Conservation (phyloP, 2,888 invertebrate genomes). For the Asteroscopus sphinx region DNA sequence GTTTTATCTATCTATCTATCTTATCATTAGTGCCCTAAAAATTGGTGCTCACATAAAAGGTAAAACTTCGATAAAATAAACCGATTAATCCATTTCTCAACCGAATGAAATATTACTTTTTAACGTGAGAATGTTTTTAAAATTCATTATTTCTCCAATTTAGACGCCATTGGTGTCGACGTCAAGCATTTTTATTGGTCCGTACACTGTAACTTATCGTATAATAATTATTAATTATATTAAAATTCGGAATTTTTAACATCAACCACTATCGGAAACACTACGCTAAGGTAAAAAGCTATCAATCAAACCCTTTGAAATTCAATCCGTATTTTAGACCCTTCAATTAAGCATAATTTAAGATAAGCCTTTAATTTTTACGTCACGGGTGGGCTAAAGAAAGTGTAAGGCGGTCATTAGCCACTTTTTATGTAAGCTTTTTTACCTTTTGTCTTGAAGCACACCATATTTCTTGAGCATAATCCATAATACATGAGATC, state of each 20-base stretch:
- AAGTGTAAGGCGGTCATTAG: slow-evolving; percentile 86
- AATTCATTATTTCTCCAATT: slow-evolving; percentile 21
- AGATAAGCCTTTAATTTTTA: slow-evolving; percentile 88
- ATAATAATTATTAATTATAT: slow-evolving; percentile 69
- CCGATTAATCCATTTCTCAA: too few species aligned
- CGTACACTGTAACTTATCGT: slow-evolving; percentile 54
- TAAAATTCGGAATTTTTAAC: slow-evolving; percentile 70
- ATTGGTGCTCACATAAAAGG: too few species aligned
- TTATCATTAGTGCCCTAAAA: too few species aligned
- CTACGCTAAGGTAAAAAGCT: slow-evolving; percentile 71
- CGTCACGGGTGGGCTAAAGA: slow-evolving; percentile 85
- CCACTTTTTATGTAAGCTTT: slow-evolving; percentile 77
- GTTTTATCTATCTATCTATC: too few species aligned
- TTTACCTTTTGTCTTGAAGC: slow-evolving; percentile 84
- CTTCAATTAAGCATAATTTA: slow-evolving; percentile 88
- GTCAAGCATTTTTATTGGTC: slow-evolving; percentile 54
- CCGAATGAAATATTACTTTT: too few species aligned
- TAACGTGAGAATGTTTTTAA: background rate
- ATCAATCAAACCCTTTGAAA: slow-evolving; percentile 86
- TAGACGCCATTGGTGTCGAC: slow-evolving; percentile 25
- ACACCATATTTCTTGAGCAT: slow-evolving; percentile 80
- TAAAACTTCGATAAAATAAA: too few species aligned
- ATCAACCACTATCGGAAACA: slow-evolving; percentile 71
- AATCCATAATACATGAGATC: slow-evolving; percentile 88
- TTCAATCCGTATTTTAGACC: slow-evolving; percentile 86